Evolutionary conservation across 2,113 vertebrate genomes (phyloP).

Genomic region (Myotis davidii): DNA sequence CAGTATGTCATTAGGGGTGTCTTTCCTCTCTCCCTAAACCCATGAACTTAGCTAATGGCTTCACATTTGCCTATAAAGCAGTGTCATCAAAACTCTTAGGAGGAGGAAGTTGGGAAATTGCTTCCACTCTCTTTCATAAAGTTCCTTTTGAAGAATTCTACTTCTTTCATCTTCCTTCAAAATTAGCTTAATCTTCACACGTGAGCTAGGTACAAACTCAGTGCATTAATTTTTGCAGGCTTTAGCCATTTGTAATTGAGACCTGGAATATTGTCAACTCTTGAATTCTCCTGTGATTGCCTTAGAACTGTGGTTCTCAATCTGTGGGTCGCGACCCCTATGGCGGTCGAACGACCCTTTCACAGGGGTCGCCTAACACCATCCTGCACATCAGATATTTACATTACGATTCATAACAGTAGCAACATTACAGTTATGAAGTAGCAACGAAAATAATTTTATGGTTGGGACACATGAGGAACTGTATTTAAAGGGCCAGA

Average conservation of each 20-base stretch:
- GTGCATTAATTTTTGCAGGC: background rate
- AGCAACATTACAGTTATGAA: no score
- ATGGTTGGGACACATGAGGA: no score
- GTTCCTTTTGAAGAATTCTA: background rate
- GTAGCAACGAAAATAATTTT: no score
- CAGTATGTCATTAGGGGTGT: background rate
- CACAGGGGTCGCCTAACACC: no score
- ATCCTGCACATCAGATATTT: no score
- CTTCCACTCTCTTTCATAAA: background rate
- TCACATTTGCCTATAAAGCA: background rate
- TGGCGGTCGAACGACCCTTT: no score
- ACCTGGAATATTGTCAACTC: background rate
- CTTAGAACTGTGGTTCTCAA: background rate
- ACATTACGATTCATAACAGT: no score
- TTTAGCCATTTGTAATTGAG: background rate
- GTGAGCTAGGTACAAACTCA: background rate
- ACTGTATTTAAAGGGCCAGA: no score
- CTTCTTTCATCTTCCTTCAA: background rate
- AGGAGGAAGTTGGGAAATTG: background rate
- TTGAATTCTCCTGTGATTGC: background rate
- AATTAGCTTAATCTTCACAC: background rate
- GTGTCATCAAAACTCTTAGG: background rate
- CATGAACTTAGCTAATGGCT: background rate
- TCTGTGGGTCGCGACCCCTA: no score
- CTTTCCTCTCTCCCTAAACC: background rate